A percentile compares a stretch with the other conserved stretches of the same genome.
These are phyloP conservation scores for Petromus typicus DNA, from an alignment of 2,113 vertebrate species.

Conservation along the genomic window DNA sequence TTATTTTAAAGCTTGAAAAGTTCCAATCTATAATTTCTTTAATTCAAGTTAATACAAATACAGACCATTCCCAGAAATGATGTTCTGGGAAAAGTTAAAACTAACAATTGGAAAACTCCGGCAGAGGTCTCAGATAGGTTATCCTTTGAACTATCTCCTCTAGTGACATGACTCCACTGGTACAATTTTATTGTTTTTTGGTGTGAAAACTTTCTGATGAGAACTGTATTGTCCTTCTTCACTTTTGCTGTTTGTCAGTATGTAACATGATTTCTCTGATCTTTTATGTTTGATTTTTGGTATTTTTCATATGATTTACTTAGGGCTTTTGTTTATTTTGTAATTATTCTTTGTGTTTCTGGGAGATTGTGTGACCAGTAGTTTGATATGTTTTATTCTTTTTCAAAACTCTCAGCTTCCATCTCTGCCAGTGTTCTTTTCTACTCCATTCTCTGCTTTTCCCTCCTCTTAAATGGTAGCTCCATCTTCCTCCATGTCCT, in stretches of 20 bases:
- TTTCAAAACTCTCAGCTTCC: background rate
- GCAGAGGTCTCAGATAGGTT: background rate
- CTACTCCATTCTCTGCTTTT: background rate
- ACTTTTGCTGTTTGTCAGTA: background rate
- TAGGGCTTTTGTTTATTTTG: background rate
- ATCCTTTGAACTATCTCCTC: background rate
- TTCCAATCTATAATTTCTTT: background rate
- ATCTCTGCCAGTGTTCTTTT: background rate
- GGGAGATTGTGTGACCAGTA: background rate
- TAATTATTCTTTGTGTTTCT: slow-evolving; percentile 23
- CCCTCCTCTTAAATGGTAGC: accelerated
- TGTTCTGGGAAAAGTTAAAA: background rate
- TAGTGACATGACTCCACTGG: background rate
- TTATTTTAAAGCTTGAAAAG: no score
- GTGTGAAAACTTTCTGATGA: background rate
- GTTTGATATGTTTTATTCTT: background rate
- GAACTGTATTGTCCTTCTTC: background rate
- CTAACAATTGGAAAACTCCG: background rate
- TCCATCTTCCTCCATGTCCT: background rate
- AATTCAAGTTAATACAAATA: background rate
- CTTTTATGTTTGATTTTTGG: background rate
- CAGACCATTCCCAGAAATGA: background rate
- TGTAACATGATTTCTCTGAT: background rate
- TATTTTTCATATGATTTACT: background rate
- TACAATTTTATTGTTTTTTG: background rate